These are phyloP conservation scores for Pseudomyrmex sp. DNA, from an alignment of 1,140 invertebrate species.

Conservation along the genomic window DNA sequence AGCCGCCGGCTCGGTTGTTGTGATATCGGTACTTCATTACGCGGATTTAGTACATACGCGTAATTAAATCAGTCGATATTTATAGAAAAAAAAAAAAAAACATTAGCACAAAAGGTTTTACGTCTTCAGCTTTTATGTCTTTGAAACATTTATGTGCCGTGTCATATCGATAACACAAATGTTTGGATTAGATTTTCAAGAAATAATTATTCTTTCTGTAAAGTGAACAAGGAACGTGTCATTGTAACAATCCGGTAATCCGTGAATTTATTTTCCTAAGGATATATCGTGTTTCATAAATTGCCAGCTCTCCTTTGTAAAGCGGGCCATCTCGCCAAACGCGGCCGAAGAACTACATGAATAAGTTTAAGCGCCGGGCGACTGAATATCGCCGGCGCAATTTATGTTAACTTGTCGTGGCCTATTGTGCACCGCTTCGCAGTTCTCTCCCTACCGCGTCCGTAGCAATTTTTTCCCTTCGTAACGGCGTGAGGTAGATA, in stretches of 20 bases:
- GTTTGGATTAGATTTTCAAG: constrained; percentile 6
- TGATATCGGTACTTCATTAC: constrained; percentile 67
- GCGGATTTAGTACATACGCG: constrained; percentile 35
- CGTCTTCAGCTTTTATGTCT: constrained; percentile 27
- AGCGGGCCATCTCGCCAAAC: constrained; percentile 13
- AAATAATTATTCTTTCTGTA: background rate
- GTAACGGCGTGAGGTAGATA: background rate
- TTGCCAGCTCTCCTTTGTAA: constrained; percentile 4
- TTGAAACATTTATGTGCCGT: background rate
- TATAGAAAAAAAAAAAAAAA: constrained; percentile 8
- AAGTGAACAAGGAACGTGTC: background rate
- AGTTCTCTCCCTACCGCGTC: background rate
- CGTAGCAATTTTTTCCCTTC: constrained; percentile 40
- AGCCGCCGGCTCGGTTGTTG: constrained; percentile 49
- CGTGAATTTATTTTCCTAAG: constrained; percentile 8
- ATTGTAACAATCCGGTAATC: constrained; percentile 18
- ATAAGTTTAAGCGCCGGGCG: constrained; percentile 50
- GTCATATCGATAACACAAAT: background rate
- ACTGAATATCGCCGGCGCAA: constrained; percentile 62
- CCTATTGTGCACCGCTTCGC: constrained; percentile 57
- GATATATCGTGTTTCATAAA: constrained; percentile 21
- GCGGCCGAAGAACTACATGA: constrained; percentile 42
- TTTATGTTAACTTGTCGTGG: constrained; percentile 66
- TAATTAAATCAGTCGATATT: constrained; percentile 71
- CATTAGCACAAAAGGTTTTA: constrained; percentile 3